Evolutionary conservation across 2,888 invertebrate species (phyloP), one percentile per base, ranked within the genome.

Genomic region (Pseudeuparius sepicola): DNA sequence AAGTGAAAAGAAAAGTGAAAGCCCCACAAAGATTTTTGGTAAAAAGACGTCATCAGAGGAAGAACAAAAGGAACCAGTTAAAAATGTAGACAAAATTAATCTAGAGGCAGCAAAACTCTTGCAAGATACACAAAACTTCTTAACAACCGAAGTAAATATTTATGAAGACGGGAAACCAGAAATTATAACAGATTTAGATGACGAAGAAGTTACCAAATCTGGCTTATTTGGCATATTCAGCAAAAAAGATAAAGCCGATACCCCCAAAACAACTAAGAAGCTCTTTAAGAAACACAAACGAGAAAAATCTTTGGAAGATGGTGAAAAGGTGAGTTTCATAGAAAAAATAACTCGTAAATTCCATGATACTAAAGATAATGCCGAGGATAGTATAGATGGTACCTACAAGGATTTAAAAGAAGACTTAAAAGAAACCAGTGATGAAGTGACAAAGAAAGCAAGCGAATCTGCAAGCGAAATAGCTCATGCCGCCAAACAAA

Each of bases 141-240:
- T 54, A 24, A 37, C 38, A 18, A 49, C 42, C 2, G 58, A 58
- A 48, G 15, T 55, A 4, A 44, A 48, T 16, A 45, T 49, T 13
- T 57, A 56, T 39, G 53, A 57, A 39, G 53, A 54, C 42, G 49
- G 47, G 2, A 49, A 54, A 40, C 46, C 42, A 14, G 41, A 47
- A 17, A 26, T 46, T 11, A 36, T 46, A 6, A 51, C 49, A 5
- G 51, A 51, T 35, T 31, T 48, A n/a, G 51, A 51, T 34, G 49
- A 50, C n/a, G 41, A 39, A 7, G 47, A 45, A 30, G 40, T 44
- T 30, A 31, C 36, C 4, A 47, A 45, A 31, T 45, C 51, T 12
- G 49, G 52, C n/a, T 30, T 52, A 4, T 51, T 52, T 29, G 43
- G 49, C 28, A 47, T 51, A 13, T 51, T 52, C 29, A 46, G 50